These are phyloP conservation scores for Druon quercuslanigerum DNA, from an alignment of 1,140 invertebrate genomes.

Conservation along the genomic window DNA sequence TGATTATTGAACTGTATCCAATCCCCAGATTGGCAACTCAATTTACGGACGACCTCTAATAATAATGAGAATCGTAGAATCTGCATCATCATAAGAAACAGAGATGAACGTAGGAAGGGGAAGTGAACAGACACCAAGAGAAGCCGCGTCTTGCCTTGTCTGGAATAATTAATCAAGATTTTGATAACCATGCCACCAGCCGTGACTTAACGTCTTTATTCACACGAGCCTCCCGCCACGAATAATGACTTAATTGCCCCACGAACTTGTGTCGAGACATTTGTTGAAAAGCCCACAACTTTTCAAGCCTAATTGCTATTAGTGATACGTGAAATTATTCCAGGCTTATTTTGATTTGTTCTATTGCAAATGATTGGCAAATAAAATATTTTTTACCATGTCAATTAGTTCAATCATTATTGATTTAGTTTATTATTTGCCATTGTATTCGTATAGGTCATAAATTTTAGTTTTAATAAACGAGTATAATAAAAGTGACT, in stretches of 20 bases:
- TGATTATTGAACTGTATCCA: too few species aligned
- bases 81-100: slow-evolving; percentile 29
- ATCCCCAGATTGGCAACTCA: too few species aligned
- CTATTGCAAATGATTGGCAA: not conserved
- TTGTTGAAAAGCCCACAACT: slow-evolving; percentile 7
- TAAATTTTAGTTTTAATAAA: too few species aligned
- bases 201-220: slow-evolving; percentile 52
- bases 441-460: too few species aligned
- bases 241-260: too few species aligned
- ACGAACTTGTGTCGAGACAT: slow-evolving; percentile 20
- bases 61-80: slow-evolving; percentile 8
- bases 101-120: not conserved
- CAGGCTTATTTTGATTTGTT: not conserved
- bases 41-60: not conserved
- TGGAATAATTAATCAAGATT: slow-evolving; percentile 52
- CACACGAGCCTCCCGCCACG: slow-evolving; percentile 25
- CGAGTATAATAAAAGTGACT: too few species aligned
- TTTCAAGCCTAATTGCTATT: too few species aligned
- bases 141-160: slow-evolving; percentile 40
- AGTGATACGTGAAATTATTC: too few species aligned
- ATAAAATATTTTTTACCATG: not conserved
- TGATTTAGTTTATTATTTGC: too few species aligned
- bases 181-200: slow-evolving; percentile 46
- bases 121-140: slow-evolving; percentile 16
- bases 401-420: too few species aligned